Conservation (phyloP, 2,113 vertebrate species). For the Argyrosomus japonicus region DNA sequence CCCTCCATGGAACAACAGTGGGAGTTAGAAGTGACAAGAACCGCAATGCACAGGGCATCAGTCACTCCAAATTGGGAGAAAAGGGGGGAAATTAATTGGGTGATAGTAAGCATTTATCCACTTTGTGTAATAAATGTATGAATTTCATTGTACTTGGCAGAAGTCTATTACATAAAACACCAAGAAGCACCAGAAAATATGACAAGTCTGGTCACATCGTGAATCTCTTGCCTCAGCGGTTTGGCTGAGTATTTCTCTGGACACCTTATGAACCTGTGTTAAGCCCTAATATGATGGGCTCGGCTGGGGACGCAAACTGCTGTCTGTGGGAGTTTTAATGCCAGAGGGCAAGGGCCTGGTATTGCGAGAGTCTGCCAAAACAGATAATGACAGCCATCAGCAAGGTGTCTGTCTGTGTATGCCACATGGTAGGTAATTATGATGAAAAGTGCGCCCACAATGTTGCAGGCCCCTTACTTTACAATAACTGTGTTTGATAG, state of each 20-base stretch:
- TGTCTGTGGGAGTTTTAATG: conserved; percentile 45
- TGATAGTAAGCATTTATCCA: conserved; percentile 15
- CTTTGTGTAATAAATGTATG: conserved; percentile 12
- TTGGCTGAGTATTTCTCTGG: conserved; percentile 17
- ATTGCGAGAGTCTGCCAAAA: conserved; percentile 48
- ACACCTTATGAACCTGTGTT: conserved; percentile 43
- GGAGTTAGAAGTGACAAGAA: conserved; percentile 15
- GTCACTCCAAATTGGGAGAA: conserved; percentile 4
- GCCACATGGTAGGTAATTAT: conserved; percentile 5
- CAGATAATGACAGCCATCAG: conserved; percentile 55
- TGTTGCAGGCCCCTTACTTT: neutral
- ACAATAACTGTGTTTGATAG: conserved; percentile 11
- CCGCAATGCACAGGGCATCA: neutral
- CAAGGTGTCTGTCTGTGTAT: conserved; percentile 3
- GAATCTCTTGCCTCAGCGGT: conserved; percentile 35
- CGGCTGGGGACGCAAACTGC: conserved; percentile 45
- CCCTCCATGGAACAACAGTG: conserved; percentile 17
- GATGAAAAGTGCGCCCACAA: conserved; percentile 18
- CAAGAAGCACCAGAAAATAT: conserved; percentile 12
- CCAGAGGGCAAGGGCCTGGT: conserved; percentile 39
- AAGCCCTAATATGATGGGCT: conserved; percentile 48
- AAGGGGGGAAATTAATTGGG: neutral
- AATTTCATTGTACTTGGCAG: conserved; percentile 24
- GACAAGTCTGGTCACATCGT: conserved; percentile 3
- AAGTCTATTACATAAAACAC: conserved; percentile 31